Conservation (phyloP, 2,888 invertebrate genomes). For the Pachliopta kotzebuea region DNA sequence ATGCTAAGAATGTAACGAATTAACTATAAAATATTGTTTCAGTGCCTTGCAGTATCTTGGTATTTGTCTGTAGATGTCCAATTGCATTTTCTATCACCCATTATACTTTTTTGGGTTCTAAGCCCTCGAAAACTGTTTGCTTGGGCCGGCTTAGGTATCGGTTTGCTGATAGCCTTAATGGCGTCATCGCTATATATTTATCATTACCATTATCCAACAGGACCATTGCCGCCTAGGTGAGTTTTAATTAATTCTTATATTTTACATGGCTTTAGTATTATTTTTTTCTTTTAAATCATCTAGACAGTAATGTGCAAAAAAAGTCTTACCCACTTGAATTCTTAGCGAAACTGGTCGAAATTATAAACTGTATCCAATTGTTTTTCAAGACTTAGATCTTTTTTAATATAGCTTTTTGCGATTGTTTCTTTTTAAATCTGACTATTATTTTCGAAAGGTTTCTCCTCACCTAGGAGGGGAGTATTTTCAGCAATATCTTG, state of each 20-base stretch:
- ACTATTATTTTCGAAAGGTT: too few relatives aligned
- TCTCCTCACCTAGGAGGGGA: too few relatives aligned
- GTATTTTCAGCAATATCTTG: too few relatives aligned
- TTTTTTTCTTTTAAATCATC: too few relatives aligned
- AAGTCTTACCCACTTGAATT: too few relatives aligned
- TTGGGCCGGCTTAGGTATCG: constrained; percentile 45
- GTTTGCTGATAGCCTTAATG: constrained; percentile 39
- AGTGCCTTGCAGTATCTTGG: constrained; percentile 62
- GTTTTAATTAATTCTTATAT: not conserved
- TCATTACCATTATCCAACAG: constrained; percentile 42
- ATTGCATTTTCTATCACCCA: constrained; percentile 56
- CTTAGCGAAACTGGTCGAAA: too few relatives aligned
- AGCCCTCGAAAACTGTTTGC: constrained; percentile 41
- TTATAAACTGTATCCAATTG: too few relatives aligned
- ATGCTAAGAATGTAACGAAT: not conserved
- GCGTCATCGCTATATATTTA: constrained; percentile 49
- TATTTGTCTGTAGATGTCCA: constrained; percentile 65
- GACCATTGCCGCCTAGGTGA: constrained; percentile 17
- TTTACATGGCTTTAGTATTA: too few relatives aligned
- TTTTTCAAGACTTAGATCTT: too few relatives aligned
- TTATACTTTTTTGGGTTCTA: constrained; percentile 56
- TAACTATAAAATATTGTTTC: constrained; percentile 31
- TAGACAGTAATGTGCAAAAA: too few relatives aligned
- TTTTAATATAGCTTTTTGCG: too few relatives aligned
- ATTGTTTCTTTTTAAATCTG: too few relatives aligned